phyloP scores from a whole-genome alignment of 2,797 vertebrate species.

The Spinus olivaceus region DNA sequence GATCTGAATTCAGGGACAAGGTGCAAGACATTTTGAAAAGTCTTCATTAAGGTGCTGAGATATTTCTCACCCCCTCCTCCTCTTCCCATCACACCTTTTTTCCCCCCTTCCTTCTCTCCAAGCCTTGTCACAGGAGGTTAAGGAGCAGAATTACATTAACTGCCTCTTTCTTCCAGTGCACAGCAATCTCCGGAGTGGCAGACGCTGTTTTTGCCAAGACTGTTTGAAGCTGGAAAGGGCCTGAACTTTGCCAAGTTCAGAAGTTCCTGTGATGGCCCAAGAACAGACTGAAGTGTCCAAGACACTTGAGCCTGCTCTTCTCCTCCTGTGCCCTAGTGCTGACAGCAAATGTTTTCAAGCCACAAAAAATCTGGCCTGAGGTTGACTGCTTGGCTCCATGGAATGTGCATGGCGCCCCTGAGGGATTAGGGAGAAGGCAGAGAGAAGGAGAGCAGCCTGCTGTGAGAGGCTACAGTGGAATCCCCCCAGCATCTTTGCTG shows the following conservation, averaged over 20 bases:
- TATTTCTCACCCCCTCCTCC: not conserved
- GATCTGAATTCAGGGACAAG: not conserved
- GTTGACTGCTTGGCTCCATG: not conserved
- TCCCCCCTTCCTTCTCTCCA: rapidly evolving
- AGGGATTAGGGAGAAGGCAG: not conserved
- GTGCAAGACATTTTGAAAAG: slow-evolving; percentile 9
- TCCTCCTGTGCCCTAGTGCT: rapidly evolving
- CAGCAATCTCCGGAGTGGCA: not conserved
- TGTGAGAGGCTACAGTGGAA: rapidly evolving
- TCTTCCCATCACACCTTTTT: not conserved
- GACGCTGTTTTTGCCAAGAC: not conserved
- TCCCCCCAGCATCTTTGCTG: not conserved
- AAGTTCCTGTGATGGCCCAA: not conserved
- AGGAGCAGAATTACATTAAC: slow-evolving; percentile 2
- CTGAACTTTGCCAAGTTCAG: not conserved
- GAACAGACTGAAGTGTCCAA: not conserved
- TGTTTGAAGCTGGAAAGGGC: not conserved
- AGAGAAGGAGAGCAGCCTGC: not conserved
- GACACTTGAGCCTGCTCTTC: rapidly evolving
- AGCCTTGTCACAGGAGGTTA: not conserved
- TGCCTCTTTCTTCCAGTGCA: not conserved
- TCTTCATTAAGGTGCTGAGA: not conserved
- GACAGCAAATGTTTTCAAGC: not conserved
- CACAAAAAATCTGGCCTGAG: not conserved
- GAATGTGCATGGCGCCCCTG: not conserved